Evolutionary conservation across 2,797 vertebrate species (phyloP).

Genomic region (Chloroceryle amazona): DNA sequence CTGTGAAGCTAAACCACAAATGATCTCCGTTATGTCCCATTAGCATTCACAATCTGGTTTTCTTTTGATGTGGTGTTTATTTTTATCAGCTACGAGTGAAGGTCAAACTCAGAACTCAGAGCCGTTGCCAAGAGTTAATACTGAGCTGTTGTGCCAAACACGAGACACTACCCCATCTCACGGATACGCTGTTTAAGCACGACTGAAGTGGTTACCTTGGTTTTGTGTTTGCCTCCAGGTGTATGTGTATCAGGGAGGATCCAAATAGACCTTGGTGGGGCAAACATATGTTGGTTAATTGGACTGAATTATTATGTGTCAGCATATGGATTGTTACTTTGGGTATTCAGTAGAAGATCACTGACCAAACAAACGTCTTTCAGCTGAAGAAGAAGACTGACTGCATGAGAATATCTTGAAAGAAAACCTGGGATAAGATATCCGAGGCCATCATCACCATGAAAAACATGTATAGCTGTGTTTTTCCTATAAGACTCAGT

Average conservation of each 20-base stretch:
- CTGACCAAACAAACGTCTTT: not conserved
- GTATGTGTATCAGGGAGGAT: not conserved
- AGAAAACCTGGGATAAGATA: not conserved
- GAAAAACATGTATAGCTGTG: fast-evolving
- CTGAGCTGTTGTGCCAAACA: not conserved
- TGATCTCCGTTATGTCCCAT: not conserved
- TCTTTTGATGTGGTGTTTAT: not conserved
- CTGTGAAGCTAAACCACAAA: not conserved
- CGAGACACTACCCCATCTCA: not conserved
- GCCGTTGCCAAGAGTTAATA: not conserved
- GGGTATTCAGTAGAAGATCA: not conserved
- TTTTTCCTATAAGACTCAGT: not conserved
- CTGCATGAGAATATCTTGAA: not conserved
- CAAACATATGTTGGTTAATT: not conserved
- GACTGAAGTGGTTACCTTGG: not conserved
- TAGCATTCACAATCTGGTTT: not conserved
- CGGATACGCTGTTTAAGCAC: not conserved
- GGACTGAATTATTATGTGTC: not conserved
- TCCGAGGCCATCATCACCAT: not conserved
- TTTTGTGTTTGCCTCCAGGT: not conserved
- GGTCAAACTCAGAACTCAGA: not conserved
- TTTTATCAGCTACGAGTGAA: not conserved
- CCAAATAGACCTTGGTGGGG: not conserved
- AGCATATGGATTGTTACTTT: not conserved
- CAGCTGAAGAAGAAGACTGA: not conserved